Percentiles rank a stretch among this genome's conserved stretches.
These are phyloP conservation scores for Echinarachnius parma DNA, from an alignment of 53 echinoderm and acorn worm species.

Conservation along the genomic window DNA sequence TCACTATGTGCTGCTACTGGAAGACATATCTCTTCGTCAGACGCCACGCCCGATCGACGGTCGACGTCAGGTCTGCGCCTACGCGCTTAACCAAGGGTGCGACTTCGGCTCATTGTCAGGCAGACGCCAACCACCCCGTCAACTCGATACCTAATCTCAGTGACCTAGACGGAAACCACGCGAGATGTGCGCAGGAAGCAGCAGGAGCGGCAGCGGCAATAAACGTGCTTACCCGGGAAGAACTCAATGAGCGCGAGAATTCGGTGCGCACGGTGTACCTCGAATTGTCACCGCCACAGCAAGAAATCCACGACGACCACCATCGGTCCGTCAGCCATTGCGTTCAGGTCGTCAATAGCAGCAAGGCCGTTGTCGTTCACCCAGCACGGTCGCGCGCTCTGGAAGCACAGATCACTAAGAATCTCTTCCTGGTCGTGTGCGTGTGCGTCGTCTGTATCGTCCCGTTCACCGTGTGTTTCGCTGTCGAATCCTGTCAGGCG, in stretches of 20 bases:
- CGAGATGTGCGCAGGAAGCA: neutral
- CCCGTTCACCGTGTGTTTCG: slow-evolving; percentile 25
- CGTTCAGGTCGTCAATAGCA: too few relatives aligned
- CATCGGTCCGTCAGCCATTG: too few relatives aligned
- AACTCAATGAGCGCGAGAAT: neutral
- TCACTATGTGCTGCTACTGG: slow-evolving; percentile 23
- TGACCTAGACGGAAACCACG: too few relatives aligned
- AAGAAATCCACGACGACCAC: neutral
- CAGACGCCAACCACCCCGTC: neutral
- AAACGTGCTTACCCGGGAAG: too few relatives aligned
- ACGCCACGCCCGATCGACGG: slow-evolving; percentile 16
- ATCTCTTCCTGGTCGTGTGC: slow-evolving; percentile 31
- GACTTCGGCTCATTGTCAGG: neutral
- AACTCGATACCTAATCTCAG: too few relatives aligned
- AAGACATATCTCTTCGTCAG: slow-evolving; percentile 33
- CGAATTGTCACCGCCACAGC: too few relatives aligned
- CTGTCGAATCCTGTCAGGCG: slow-evolving; percentile 14
- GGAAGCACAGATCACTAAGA: slow-evolving; percentile 33
- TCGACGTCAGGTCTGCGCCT: too few relatives aligned
- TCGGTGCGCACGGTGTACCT: neutral
- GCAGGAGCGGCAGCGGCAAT: too few relatives aligned
- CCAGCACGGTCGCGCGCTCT: neutral
- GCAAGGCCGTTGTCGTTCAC: too few relatives aligned
- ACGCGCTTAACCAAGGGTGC: too few relatives aligned
- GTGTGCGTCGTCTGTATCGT: slow-evolving; percentile 22